Conservation (phyloP, 2,113 vertebrate genomes). For the Pipra filicauda region DNA sequence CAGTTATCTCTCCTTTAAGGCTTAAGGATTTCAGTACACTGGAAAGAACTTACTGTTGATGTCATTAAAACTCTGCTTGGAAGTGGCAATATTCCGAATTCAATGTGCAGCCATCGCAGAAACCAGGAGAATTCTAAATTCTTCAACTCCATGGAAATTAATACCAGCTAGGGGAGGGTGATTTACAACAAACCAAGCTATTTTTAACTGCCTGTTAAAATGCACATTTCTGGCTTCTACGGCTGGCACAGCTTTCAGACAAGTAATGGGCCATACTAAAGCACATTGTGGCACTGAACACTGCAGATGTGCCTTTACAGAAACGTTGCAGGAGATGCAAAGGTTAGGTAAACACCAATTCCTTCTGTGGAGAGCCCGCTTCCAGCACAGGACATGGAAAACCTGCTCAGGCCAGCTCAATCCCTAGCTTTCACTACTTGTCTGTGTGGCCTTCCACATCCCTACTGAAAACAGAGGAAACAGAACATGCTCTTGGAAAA, state of each 20-base stretch:
- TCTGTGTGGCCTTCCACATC: not conserved
- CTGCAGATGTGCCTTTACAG: not conserved
- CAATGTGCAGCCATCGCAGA: not conserved
- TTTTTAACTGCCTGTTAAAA: not conserved
- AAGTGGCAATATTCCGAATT: not conserved
- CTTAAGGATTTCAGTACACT: not conserved
- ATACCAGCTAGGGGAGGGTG: constrained; percentile 27
- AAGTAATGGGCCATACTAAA: not conserved
- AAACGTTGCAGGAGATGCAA: not conserved
- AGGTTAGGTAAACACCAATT: not conserved
- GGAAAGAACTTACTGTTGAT: constrained; percentile 14
- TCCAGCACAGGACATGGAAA: not conserved
- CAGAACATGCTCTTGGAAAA: not conserved
- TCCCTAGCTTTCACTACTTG: not conserved
- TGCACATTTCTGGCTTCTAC: not conserved
- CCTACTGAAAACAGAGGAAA: not conserved
- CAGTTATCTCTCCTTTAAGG: not conserved
- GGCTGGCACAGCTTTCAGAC: not conserved
- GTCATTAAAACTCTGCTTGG: not conserved
- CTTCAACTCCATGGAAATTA: constrained; percentile 64
- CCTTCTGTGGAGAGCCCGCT: not conserved
- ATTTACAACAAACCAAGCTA: constrained; percentile 16
- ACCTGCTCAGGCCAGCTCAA: not conserved
- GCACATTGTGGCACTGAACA: not conserved
- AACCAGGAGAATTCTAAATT: not conserved